Conservation (phyloP, 2,797 vertebrate genomes). For the Glossophaga mutica region DNA sequence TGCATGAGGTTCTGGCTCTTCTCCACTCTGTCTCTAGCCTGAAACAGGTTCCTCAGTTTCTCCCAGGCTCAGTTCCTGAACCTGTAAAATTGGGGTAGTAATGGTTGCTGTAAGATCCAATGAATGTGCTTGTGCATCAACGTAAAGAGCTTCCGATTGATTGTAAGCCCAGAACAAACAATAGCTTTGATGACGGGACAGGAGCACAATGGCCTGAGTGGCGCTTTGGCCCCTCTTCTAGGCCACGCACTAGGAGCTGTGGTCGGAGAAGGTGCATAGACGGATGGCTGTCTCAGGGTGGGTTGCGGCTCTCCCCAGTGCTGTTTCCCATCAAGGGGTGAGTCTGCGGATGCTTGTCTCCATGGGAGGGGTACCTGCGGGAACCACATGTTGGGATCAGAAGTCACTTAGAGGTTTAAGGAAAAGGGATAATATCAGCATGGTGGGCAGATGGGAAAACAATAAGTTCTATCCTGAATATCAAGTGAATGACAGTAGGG, state of each 20-base stretch:
- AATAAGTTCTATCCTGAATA: conserved; percentile 30
- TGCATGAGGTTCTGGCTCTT: background rate
- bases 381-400: conserved; percentile 41
- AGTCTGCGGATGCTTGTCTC: background rate
- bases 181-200: background rate
- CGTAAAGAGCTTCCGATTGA: accelerated
- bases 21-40: background rate
- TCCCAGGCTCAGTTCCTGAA: background rate
- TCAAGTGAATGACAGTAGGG: background rate
- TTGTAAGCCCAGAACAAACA: background rate
- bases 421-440: background rate
- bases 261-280: accelerated
- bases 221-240: background rate
- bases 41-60: background rate
- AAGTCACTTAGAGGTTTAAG: background rate
- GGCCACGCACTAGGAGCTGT: background rate
- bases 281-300: background rate
- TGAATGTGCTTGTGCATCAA: background rate
- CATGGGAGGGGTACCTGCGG: background rate
- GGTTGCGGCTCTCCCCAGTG: background rate
- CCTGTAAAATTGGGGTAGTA: background rate
- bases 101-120: background rate
- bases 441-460: conserved; percentile 16
- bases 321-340: background rate
- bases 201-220: no score